Conservation (phyloP, 2,888 invertebrate species). For the Ornithoptera priamus region DNA sequence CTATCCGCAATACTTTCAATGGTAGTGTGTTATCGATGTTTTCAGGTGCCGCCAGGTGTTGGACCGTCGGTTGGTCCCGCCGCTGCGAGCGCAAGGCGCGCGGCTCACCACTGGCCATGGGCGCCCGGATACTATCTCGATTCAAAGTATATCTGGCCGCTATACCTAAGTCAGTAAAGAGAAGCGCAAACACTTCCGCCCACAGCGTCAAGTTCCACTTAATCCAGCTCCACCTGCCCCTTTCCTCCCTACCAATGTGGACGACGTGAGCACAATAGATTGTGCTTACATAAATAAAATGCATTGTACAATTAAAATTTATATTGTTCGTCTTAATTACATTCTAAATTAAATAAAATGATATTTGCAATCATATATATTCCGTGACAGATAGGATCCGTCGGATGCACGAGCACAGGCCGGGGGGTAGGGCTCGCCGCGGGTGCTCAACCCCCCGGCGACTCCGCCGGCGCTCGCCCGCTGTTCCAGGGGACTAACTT, state of each 20-base stretch:
- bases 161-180: constrained; percentile 45
- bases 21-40: no score
- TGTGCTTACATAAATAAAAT: not conserved
- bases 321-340: constrained; percentile 27
- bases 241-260: not conserved
- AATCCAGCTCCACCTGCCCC: no score
- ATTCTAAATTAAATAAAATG: constrained; percentile 34
- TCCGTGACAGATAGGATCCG: not conserved
- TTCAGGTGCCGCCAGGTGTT: no score
- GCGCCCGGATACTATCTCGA: constrained; percentile 52
- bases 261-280: not conserved
- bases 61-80: constrained; percentile 16
- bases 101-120: constrained; percentile 53
- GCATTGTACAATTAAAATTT: constrained; percentile 5
- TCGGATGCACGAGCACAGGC: no score
- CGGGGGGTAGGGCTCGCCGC: not conserved
- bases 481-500: no score
- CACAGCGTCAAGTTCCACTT: not conserved
- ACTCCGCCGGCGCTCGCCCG: no score
- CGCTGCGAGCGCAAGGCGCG: not conserved
- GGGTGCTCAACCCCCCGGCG: no score
- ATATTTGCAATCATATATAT: constrained; percentile 2
- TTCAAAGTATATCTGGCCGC: constrained; percentile 42
- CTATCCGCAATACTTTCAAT: no score
- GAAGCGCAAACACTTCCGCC: not conserved